Base-by-base conservation (phyloP, 37 sponge, comb jelly and placozoan genomes). In the Amphimedon queenslandica region DNA sequence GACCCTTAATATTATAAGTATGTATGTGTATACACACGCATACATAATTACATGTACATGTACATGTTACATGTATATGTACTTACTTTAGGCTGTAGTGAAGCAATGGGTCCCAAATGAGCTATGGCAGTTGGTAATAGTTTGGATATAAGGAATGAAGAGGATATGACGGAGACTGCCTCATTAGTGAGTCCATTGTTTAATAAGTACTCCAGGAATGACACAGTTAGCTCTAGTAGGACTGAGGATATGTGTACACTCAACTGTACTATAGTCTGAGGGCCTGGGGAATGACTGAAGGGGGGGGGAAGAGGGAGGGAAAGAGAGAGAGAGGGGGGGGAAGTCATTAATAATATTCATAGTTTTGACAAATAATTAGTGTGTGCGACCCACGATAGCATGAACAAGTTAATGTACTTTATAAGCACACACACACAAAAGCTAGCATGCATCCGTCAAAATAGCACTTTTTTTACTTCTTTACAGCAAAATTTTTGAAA, bases 101-200 rank as follows among this genome's bases (percentile, higher is more conserved):
- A 77, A 36, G 83, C 87, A 10, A 93, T 69, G 5, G 94, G 94
- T 55, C 87, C 90, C 41, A 93, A 67, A 58, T 93, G 87, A 5
- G 94, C 90, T 25, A 93, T 79, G 8, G 78, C 77, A 42, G 85
- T 77, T 4, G 94, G 94, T 21, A 93, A 77, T 0, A 93, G 90
- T 20, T 85, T 80, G 39, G 83, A 80, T 72, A 85, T 84, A 41
- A 93, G 67, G 83, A 88, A 87, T 51, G 94, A 93, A 6, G 64
- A 66, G 6, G 84, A 84, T 23, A 89, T 78, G 8, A 72, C n/a
- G 1, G 68, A 66, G 39, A 90, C 72, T 6, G 70, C 8, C 29
- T 65, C 58, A 36, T 41, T 47, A 36, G 69, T 40, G 32, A 63
- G 69, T 1, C 58, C 79, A 37, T 42, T 69, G 6, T 33, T 36